These are phyloP conservation scores for Anoplolepis gracilipes DNA, from an alignment of 1,140 invertebrate species.

Conservation along the genomic window DNA sequence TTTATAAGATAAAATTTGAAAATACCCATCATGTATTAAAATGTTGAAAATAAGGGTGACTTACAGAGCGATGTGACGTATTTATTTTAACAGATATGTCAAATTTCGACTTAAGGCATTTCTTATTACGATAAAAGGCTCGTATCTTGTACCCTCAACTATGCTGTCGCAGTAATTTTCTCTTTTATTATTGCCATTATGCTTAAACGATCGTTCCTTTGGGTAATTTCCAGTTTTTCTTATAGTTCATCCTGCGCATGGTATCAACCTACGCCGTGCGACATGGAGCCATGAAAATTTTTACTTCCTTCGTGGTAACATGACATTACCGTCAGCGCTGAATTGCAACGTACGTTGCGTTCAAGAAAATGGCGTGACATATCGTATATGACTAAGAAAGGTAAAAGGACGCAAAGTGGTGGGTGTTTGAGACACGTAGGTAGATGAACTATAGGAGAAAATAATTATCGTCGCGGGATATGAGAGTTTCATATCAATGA, in stretches of 20 bases:
- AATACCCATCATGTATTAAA: background rate
- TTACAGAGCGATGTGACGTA: background rate
- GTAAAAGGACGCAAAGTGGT: conserved; percentile 63
- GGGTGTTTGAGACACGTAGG: conserved; percentile 57
- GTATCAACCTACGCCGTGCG: conserved; percentile 17
- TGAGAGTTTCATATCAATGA: conserved; percentile 59
- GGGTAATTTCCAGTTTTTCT: conserved; percentile 25
- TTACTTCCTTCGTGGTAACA: conserved; percentile 39
- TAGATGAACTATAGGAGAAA: conserved; percentile 61
- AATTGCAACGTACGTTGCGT: conserved; percentile 62
- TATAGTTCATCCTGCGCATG: conserved; percentile 42
- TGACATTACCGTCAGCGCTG: conserved; percentile 55
- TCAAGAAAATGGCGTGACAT: conserved; percentile 69
- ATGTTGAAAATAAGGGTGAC: background rate
- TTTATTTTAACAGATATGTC: conserved; percentile 24
- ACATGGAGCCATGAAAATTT: conserved; percentile 39
- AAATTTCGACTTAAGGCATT: background rate
- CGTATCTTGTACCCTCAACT: conserved; percentile 19
- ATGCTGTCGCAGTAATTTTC: conserved; percentile 40
- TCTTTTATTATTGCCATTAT: conserved; percentile 47
- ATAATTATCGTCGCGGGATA: conserved; percentile 61
- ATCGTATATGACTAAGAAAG: conserved; percentile 60
- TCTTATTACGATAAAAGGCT: conserved; percentile 22
- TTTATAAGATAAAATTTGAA: background rate
- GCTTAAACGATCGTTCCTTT: conserved; percentile 30